Percentiles rank a stretch among this genome's conserved stretches.
Conservation (phyloP, 2,888 invertebrate species). For the Noctua fimbriata region DNA sequence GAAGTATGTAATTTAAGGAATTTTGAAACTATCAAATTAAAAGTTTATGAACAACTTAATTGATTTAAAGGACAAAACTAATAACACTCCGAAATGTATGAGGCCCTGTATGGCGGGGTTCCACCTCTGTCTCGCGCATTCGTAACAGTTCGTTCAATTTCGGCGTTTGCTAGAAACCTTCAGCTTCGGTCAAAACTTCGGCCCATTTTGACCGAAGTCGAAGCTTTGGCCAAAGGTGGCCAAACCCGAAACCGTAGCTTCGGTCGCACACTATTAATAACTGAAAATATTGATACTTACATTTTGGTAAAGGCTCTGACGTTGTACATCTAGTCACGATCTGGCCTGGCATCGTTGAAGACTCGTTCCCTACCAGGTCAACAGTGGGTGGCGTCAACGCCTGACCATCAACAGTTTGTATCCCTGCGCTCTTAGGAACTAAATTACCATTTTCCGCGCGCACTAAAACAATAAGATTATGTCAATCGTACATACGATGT, state of each 20-base stretch:
- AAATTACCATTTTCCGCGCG: neutral
- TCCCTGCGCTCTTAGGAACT: neutral
- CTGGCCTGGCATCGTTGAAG: neutral
- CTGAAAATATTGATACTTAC: slow-evolving; percentile 27
- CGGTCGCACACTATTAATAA: neutral
- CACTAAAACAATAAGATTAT: neutral
- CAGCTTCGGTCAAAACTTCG: neutral
- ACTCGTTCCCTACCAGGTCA: no score
- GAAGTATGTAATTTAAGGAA: neutral
- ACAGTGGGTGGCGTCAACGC: no score
- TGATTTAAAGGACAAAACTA: neutral
- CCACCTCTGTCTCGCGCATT: neutral
- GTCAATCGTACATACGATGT: neutral
- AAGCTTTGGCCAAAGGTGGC: neutral
- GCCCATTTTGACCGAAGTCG: neutral
- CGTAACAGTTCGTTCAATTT: neutral
- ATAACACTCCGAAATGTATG: neutral
- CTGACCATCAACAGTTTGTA: no score
- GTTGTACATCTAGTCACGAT: slow-evolving; percentile 66
- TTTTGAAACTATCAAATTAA: neutral
- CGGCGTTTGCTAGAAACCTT: neutral
- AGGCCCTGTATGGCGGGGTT: neutral
- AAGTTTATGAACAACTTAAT: neutral
- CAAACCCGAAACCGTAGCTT: no score
- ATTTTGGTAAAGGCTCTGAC: slow-evolving; percentile 39